Evolutionary conservation across 1,140 invertebrate genomes (phyloP).

Genomic region (Drosophila serrata): DNA sequence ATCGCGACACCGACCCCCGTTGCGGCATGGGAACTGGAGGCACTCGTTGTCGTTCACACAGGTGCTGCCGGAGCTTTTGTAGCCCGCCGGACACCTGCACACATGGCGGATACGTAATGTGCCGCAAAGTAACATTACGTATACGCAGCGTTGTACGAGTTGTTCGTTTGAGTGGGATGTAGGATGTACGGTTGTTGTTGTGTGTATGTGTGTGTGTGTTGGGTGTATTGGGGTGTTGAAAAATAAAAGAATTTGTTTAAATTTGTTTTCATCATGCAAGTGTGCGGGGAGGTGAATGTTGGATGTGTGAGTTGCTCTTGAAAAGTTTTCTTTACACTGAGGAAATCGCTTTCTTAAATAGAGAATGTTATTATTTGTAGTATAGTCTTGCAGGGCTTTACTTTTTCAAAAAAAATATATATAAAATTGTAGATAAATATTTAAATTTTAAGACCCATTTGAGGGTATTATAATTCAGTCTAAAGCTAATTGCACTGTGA

Average conservation of each 20-base stretch:
- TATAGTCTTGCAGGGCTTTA: no score
- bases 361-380: not conserved
- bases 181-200: conserved; percentile 21
- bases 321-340: conserved; percentile 13
- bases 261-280: conserved; percentile 66
- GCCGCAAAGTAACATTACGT: conserved; percentile 44
- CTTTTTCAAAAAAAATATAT: no score
- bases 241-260: conserved; percentile 77
- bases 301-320: conserved; percentile 9
- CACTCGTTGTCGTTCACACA: conserved; percentile 93
- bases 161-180: conserved; percentile 36
- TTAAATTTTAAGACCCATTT: no score
- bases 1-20: conserved; percentile 91
- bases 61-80: conserved; percentile 87
- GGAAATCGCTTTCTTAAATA: conserved; percentile 3
- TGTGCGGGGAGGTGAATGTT: conserved; percentile 18
- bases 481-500: no score
- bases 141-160: conserved; percentile 22
- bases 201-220: conserved; percentile 7
- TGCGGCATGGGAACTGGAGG: conserved; percentile 88
- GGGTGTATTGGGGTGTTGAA: conserved; percentile 41
- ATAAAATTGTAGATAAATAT: no score
- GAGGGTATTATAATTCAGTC: no score
- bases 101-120: conserved; percentile 25
- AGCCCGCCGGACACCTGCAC: conserved; percentile 90